Evolutionary conservation across 2,797 vertebrate species (phyloP), one percentile per base, ranked within the genome.

Genomic region (Spheniscus humboldti): DNA sequence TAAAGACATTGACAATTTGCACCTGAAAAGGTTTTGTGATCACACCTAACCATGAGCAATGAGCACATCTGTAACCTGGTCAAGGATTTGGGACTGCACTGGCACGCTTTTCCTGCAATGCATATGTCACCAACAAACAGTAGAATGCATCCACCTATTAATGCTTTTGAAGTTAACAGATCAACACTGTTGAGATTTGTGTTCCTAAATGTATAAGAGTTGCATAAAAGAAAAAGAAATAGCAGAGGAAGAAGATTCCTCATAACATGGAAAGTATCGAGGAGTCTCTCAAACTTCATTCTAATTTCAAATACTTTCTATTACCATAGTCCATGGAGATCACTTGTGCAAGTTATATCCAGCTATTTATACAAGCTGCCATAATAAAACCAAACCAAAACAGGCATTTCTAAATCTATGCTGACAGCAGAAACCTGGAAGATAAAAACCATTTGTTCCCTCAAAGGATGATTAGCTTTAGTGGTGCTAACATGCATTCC

Each of bases 341-440:
- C 60, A 64, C 31, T 52, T 92, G 77, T 85, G 62, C 73, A 47
- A 79, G 71, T 93, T 88, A 87, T 81, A 91, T 64, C 50, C 93
- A 84, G 67, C 67, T 37, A 13, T 71, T 84, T 89, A 68, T 75
- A 72, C 6, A 20, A 78, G 60, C 80, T 35, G 41, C 63, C 37
- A 76, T 79, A 85, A 74, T 94, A 90, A 97, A 96, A 83, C 22
- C 92, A 89, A 64, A 3, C 6, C 45, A 48, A 93, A 74, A 80
- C 47, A 96, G 86, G 77, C 80, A 93, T 91, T 90, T 96, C 87
- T 95, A 95, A 93, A 77, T 31, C 50, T 45, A 19, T 52, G 12
- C 76, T 18, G 43, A 76, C 80, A 56, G 91, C 92, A 74, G 56
- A 90, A 82, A 47, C n/a, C 67, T 56, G 86, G 66, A 10, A 25